These are phyloP conservation scores for Amazona guildingii DNA, from an alignment of 2,113 vertebrate species.

Conservation along the genomic window DNA sequence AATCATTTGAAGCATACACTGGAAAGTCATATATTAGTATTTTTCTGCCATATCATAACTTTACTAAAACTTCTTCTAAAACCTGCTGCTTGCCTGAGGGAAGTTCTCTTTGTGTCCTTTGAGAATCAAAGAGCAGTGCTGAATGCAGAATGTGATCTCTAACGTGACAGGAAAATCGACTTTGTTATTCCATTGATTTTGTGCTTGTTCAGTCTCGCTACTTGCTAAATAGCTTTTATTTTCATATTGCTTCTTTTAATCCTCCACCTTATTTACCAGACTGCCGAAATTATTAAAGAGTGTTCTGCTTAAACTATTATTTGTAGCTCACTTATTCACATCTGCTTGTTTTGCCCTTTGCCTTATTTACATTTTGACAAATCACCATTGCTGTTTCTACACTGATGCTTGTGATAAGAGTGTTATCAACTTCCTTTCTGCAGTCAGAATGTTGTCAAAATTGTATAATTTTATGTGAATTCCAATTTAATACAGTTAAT, in stretches of 20 bases:
- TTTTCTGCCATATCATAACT: neutral
- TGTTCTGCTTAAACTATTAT: slow-evolving; percentile 1
- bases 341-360: neutral
- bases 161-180: neutral
- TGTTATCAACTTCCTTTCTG: neutral
- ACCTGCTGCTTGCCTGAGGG: neutral
- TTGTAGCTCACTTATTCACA: neutral
- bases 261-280: slow-evolving; percentile 14
- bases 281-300: slow-evolving; percentile 38
- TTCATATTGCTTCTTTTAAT: slow-evolving; percentile 33
- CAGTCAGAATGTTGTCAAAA: neutral
- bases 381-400: neutral
- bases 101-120: neutral
- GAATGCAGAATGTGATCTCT: neutral
- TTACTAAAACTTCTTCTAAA: neutral
- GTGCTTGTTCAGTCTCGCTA: neutral
- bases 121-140: neutral
- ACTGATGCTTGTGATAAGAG: neutral
- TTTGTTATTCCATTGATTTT: slow-evolving; percentile 20
- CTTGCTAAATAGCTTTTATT: slow-evolving; percentile 34
- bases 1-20: neutral
- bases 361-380: neutral
- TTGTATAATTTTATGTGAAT: neutral
- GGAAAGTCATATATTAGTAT: neutral
- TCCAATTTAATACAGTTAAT: neutral